These are phyloP conservation scores for Aphelinus atriplicis DNA, from an alignment of 1,140 invertebrate genomes.

Conservation along the genomic window DNA sequence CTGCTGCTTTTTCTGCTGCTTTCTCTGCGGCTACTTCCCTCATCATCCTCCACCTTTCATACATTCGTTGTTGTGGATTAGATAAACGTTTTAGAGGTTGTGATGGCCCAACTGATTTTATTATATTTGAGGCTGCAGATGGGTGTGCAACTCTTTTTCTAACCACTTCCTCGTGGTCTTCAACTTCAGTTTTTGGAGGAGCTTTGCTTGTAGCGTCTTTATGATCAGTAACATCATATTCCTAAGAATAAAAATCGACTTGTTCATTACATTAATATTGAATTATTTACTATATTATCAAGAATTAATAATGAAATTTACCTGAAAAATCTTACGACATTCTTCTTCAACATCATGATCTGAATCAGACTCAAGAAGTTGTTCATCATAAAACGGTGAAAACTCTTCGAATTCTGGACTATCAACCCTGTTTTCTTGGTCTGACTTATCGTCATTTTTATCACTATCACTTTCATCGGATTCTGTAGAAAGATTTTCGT, in stretches of 20 bases:
- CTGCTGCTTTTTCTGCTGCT: constrained; percentile 43
- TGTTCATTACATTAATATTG: not conserved
- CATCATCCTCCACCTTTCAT: constrained; percentile 60
- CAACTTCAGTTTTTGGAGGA: constrained; percentile 46
- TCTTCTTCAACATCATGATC: constrained; percentile 75
- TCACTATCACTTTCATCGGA: constrained; percentile 44
- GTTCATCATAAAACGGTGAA: constrained; percentile 48
- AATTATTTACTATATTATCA: not conserved
- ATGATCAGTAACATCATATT: constrained; percentile 59
- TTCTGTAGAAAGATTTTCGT: constrained; percentile 37
- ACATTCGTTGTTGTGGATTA: constrained; percentile 61
- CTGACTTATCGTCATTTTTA: constrained; percentile 33
- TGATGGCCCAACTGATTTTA: constrained; percentile 48
- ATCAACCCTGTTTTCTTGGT: constrained; percentile 43
- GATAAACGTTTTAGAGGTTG: constrained; percentile 50
- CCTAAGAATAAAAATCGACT: constrained; percentile 46
- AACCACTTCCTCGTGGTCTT: constrained; percentile 53
- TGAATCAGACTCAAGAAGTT: constrained; percentile 60
- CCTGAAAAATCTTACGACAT: constrained; percentile 79
- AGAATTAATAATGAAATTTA: constrained; percentile 46
- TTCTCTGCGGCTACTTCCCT: constrained; percentile 54
- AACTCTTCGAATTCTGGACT: constrained; percentile 43
- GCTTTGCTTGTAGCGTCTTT: constrained; percentile 47
- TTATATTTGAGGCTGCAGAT: constrained; percentile 48
- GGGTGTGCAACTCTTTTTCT: constrained; percentile 61